Evolutionary conservation across 2,113 vertebrate genomes (phyloP).

Genomic region (Hippolais icterina): DNA sequence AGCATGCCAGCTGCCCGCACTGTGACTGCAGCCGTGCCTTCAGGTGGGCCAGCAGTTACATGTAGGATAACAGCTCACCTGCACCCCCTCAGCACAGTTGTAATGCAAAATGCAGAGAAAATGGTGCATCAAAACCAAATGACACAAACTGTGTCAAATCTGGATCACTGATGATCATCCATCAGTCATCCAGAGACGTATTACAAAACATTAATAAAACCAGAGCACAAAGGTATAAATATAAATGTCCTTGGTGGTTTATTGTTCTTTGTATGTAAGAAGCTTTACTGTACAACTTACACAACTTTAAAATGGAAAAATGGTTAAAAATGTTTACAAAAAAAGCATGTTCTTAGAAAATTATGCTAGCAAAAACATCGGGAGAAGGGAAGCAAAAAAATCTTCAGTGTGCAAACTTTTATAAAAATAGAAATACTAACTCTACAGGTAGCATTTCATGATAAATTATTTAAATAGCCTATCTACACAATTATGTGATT

Average conservation of each 20-base stretch:
- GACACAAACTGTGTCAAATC: background rate
- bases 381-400: conserved; percentile 75
- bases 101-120: accelerated
- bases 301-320: conserved; percentile 82
- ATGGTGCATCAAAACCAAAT: background rate
- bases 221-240: conserved; percentile 53
- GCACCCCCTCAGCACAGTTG: background rate
- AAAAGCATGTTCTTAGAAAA: conserved; percentile 82
- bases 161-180: too few relatives aligned
- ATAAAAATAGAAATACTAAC: conserved; percentile 97
- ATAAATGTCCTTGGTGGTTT: conserved; percentile 74
- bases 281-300: conserved; percentile 77
- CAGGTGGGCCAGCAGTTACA: accelerated
- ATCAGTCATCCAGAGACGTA: background rate
- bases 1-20: accelerated
- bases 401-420: conserved; percentile 98
- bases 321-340: conserved; percentile 90
- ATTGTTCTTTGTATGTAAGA: conserved; percentile 78
- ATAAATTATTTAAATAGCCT: conserved; percentile 99
- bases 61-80: background rate
- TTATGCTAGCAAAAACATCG: conserved; percentile 77
- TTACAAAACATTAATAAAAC: background rate
- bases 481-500: conserved; percentile 94
- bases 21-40: background rate
- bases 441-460: conserved; percentile 89